phyloP scores from a whole-genome alignment of 2,113 vertebrate species.

The Dunckerocampus dactyliophorus region DNA sequence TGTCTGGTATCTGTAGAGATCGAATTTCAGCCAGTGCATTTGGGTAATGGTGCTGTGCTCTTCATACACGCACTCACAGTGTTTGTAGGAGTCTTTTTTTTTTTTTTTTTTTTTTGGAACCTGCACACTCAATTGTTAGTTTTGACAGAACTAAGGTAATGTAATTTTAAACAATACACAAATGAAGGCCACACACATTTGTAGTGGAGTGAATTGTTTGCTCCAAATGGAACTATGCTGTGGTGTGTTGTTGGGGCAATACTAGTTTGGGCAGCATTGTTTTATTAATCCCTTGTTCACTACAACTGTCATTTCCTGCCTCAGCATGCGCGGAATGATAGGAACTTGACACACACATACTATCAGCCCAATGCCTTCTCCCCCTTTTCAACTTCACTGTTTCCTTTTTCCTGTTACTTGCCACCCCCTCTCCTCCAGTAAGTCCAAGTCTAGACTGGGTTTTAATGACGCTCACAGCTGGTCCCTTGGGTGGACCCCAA shows the following conservation, averaged over 20 bases:
- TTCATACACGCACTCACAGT: not conserved
- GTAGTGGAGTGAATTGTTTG: slow-evolving; percentile 28
- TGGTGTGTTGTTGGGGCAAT: slow-evolving; percentile 38
- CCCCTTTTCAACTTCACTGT: slow-evolving; percentile 35
- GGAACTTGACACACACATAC: slow-evolving; percentile 59
- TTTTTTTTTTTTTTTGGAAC: not conserved
- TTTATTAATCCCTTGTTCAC: slow-evolving; percentile 59
- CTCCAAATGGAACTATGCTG: slow-evolving; percentile 22
- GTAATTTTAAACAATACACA: slow-evolving; percentile 7
- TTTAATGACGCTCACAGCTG: slow-evolving; percentile 72
- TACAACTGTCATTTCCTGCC: slow-evolving; percentile 67
- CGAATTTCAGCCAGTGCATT: slow-evolving; percentile 74
- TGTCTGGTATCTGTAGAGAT: slow-evolving; percentile 75
- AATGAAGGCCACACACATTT: not conserved
- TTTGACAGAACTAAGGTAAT: slow-evolving; percentile 26
- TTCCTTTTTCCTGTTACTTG: slow-evolving; percentile 38
- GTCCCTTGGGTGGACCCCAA: slow-evolving; percentile 53
- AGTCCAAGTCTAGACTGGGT: slow-evolving; percentile 77
- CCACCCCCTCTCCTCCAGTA: slow-evolving; percentile 38
- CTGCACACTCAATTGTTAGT: not conserved
- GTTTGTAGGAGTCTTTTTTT: not conserved
- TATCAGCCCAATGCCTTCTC: slow-evolving; percentile 33
- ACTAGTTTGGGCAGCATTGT: slow-evolving; percentile 60
- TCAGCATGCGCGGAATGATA: slow-evolving; percentile 73
- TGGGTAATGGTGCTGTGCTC: slow-evolving; percentile 68